Evolutionary conservation across 2,113 vertebrate genomes (phyloP), one percentile per base, ranked within the genome.

Genomic region (Hydropotes inermis): DNA sequence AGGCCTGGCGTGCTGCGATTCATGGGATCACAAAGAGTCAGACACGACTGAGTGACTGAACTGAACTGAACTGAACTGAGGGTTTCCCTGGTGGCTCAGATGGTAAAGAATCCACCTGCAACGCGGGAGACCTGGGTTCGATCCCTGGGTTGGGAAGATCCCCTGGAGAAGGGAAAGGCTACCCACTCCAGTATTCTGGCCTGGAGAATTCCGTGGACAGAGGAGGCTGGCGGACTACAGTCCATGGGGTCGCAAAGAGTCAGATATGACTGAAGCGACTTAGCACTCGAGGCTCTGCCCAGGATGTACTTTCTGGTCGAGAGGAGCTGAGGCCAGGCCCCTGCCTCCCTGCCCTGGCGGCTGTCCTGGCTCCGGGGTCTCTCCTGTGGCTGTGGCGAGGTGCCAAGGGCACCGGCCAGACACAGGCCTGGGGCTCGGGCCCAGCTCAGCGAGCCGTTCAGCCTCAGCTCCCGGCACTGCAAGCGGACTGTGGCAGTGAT

Each of bases 351-450:
- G 2, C 3, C 36, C 88, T 0, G 17, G 11, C 0, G 2, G 70
- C 70, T 4, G 6, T 2, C 33, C 6, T 1, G 0, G 33, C 11
- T 82, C 54, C 5, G 10, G 33, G 21, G 9, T 50, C 39, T 50
- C 89, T 19, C 25, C 14, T 2, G 15, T 1, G 50, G 11, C 30
- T 15, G 7, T 1, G 1, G 50, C 0, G 15, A 16, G 50, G 33
- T 13, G 50, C 50, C 11, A 6, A n/a, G 79, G 11, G 10, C 19
- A 0, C 12, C 0, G 0, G 50, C 50, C 0, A 0, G 33, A 82
- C 19, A 5, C 52, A 30, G 25, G 27, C 19, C 36, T 21, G 25
- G 36, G 36, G 67, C 36, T 57, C 1, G 0, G 25, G 11, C 1
- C 67, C 36, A 30, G 64, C 89, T 17, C 33, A 54, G 39, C 6